Percentiles rank a stretch among this genome's conserved stretches.
Conservation (phyloP, 2,113 vertebrate genomes). For the Pygoscelis antarcticus region DNA sequence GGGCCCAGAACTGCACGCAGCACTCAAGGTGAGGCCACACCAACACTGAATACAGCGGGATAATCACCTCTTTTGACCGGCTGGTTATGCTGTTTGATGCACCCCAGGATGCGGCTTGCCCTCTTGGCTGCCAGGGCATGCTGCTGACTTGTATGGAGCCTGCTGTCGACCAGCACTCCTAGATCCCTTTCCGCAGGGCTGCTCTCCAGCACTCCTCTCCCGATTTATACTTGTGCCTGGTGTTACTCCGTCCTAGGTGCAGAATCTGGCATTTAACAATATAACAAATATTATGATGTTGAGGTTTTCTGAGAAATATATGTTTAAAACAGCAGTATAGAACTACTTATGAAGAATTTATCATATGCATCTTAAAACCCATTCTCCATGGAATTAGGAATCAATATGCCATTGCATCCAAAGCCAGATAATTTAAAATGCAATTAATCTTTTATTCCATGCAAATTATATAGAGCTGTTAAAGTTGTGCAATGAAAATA, state of each 20-base stretch:
- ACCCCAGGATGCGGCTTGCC: neutral
- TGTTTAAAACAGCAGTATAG: neutral
- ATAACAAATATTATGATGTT: neutral
- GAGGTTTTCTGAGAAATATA: neutral
- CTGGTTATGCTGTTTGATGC: neutral
- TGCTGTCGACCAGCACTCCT: neutral
- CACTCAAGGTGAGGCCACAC: neutral
- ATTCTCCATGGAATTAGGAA: neutral
- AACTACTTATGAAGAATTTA: conserved; percentile 7
- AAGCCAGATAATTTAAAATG: neutral
- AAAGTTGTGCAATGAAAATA: neutral
- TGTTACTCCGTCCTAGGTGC: no score
- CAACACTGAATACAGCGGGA: neutral
- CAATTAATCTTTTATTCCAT: neutral
- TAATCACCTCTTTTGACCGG: neutral
- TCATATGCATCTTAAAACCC: neutral
- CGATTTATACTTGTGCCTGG: no score
- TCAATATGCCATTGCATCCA: neutral
- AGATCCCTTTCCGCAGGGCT: neutral
- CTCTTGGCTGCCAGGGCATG: neutral
- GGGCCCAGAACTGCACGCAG: neutral
- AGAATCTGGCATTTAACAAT: neutral
- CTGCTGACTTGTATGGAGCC: neutral
- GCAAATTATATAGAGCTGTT: neutral
- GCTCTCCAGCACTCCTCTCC: neutral